Base-by-base conservation (phyloP, 2,113 vertebrate species). In the Oxygymnocypris stewartii region DNA sequence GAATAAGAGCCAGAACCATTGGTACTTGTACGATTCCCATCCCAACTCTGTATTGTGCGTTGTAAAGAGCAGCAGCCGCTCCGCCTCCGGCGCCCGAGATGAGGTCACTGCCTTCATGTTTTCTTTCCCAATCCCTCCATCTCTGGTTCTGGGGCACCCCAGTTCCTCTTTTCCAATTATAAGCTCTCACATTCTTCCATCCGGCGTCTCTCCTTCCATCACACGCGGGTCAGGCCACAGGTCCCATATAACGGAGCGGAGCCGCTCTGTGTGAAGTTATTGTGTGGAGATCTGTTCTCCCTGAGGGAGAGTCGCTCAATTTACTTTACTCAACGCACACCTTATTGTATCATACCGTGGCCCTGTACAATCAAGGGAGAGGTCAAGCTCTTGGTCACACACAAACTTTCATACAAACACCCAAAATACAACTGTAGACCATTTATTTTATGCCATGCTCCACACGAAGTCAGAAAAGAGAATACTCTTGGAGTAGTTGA, bases 81-180 rank as follows among this genome's bases (percentile, higher is more conserved):
- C 49, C 75, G 92, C 93, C 92, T 89, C 76, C 9, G 91, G 92
- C 93, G 88, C 84, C 74, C 35, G 87, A 94, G 93, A 92, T 51
- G 77, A 87, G 93, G 93, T 94, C 93, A 91, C 83, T 9, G 8
- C 78, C 85, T 87, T 20, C 82, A 3, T 94, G 94, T 93, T 93
- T 88, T 90, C 89, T 92, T 92, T 93, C 89, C 91, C 42, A 23
- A 63, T 82, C 35, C 85, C 69, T 80, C 83, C 80, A 81, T 84
- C 84, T 84, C 54, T 84, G 54, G 42, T 85, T 61, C 74, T 18
- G 59, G 75, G 78, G 80, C 81, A 44, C 25, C 83, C 49, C 82
- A n/a, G 14, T 74, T 77, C 78, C 86, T 78, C 65, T 78, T 88
- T 90, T 49, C 81, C 84, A 88, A n/a, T 88, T 86, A 86, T 85